Evolutionary conservation across 2,113 vertebrate species (phyloP).

Genomic region (Apodemus sylvaticus): DNA sequence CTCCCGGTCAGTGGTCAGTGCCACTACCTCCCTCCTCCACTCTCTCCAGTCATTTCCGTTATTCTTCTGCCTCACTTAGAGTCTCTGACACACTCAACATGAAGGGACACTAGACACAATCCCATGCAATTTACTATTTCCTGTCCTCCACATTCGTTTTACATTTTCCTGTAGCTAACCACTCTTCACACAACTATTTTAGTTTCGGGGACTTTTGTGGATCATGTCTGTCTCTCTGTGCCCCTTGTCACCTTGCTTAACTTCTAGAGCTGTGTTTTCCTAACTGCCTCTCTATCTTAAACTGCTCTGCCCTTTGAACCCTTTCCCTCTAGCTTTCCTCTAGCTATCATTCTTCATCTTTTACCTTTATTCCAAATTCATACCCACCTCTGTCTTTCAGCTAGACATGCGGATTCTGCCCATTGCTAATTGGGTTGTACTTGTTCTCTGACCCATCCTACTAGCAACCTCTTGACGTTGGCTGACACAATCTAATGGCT

Average conservation of each 20-base stretch:
- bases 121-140: neutral
- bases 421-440: neutral
- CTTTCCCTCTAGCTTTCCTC: neutral
- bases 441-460: neutral
- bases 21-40: neutral
- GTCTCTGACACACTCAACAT: neutral
- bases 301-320: neutral
- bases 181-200: neutral
- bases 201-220: neutral
- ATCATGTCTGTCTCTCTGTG: neutral
- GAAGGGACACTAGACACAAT: neutral
- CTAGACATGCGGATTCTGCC: neutral
- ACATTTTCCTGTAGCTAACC: neutral
- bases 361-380: neutral
- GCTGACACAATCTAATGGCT: neutral
- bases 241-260: neutral
- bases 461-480: neutral
- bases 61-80: neutral
- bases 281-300: neutral
- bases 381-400: neutral
- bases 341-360: neutral
- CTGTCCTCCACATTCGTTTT: no score
- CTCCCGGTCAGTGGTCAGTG: neutral
- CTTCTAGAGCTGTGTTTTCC: neutral
- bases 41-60: neutral